phyloP scores from a whole-genome alignment of 37 sponge, comb jelly and placozoan genomes.

The Ephydatia muelleri region DNA sequence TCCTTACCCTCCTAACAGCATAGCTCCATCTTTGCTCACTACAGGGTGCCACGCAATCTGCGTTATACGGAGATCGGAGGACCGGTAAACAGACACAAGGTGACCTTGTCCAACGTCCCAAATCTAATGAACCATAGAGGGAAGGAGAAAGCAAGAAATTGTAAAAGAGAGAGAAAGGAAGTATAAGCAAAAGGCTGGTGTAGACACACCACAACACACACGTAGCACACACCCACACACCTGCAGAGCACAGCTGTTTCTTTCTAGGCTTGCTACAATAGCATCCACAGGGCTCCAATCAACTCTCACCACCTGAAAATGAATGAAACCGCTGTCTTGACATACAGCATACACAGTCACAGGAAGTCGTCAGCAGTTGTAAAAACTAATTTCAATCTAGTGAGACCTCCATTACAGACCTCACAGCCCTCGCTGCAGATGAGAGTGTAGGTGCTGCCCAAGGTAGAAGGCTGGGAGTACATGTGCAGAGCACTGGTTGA shows the following conservation, averaged over 20 bases:
- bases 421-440: neutral
- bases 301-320: neutral
- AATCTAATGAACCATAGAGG: conserved; percentile 3
- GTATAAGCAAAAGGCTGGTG: neutral
- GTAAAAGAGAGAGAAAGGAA: neutral
- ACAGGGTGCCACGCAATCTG: conserved; percentile 23
- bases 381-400: neutral
- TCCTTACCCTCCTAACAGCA: conserved; percentile 59
- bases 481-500: neutral
- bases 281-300: neutral
- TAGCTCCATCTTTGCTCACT: conserved; percentile 19
- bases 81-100: conserved; percentile 16
- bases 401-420: neutral
- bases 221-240: too few relatives aligned
- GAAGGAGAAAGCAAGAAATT: neutral
- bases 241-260: neutral
- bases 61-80: conserved; percentile 16
- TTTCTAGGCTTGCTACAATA: neutral
- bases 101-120: conserved; percentile 1
- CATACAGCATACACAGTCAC: too few relatives aligned
- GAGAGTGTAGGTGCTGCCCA: neutral
- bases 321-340: neutral
- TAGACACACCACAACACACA: neutral
- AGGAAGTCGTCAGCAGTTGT: too few relatives aligned
- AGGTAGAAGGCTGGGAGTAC: neutral